Conservation (phyloP, 2,888 invertebrate species). For the Nemoura dubitans region DNA sequence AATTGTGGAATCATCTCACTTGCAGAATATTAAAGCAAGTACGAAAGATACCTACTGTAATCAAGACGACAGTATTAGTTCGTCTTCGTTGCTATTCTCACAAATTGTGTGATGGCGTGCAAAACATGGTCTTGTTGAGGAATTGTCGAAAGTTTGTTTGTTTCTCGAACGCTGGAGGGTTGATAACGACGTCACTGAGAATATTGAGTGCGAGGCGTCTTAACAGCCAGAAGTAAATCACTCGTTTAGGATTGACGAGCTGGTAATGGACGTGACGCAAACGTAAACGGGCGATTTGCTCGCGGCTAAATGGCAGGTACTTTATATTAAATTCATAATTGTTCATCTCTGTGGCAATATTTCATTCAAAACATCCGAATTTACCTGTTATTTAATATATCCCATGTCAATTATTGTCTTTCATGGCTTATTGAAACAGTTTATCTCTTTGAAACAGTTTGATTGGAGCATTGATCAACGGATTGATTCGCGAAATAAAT, state of each 20-base stretch:
- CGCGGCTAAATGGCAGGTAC: neutral
- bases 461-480: neutral
- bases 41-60: too few species aligned
- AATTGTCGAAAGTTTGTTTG: too few species aligned
- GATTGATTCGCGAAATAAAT: neutral
- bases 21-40: too few species aligned
- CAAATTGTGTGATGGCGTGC: too few species aligned
- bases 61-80: too few species aligned
- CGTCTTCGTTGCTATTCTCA: too few species aligned
- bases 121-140: too few species aligned
- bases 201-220: too few species aligned
- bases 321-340: neutral
- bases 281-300: neutral
- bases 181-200: neutral
- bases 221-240: neutral
- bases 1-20: too few species aligned
- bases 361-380: neutral
- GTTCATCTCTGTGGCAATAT: neutral
- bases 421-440: neutral
- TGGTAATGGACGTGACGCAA: neutral
- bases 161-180: neutral
- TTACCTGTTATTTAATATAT: neutral
- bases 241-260: neutral
- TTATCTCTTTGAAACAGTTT: neutral
- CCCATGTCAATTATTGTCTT: neutral